Conservation (phyloP, 2,113 vertebrate genomes). For the Atrichornis clamosus region DNA sequence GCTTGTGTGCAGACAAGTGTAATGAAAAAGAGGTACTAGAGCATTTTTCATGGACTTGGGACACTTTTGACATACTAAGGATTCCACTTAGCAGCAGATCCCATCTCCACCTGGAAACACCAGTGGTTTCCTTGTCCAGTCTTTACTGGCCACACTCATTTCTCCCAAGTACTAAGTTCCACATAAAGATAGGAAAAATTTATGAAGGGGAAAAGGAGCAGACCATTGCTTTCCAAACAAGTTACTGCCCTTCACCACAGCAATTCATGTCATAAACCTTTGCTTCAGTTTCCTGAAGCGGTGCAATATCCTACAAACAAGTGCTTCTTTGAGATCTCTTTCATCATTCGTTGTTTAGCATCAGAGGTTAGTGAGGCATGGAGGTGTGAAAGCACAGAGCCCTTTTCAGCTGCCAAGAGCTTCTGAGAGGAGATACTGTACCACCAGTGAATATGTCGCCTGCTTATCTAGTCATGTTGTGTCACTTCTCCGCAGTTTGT, state of each 20-base stretch:
- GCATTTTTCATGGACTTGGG: background rate
- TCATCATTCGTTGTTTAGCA: background rate
- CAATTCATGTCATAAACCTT: background rate
- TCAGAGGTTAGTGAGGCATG: background rate
- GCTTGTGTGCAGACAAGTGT: background rate
- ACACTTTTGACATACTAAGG: background rate
- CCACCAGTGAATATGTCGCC: background rate
- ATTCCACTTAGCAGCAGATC: background rate
- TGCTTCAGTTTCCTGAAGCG: background rate
- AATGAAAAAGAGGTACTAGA: background rate
- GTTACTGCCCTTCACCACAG: background rate
- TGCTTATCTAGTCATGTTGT: background rate
- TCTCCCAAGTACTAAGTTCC: background rate
- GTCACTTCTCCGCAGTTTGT: background rate
- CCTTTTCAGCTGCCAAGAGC: background rate
- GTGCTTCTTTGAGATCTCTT: background rate
- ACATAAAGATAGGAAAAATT: background rate
- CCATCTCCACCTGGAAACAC: background rate
- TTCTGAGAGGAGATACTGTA: background rate
- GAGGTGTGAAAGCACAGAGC: background rate
- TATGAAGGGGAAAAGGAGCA: background rate
- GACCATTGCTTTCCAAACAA: background rate
- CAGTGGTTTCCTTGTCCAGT: background rate
- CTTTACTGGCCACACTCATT: background rate
- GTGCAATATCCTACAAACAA: background rate